These are phyloP conservation scores for Sinopyrophorus schimmeli DNA, from an alignment of 2,888 invertebrate genomes.

Conservation along the genomic window DNA sequence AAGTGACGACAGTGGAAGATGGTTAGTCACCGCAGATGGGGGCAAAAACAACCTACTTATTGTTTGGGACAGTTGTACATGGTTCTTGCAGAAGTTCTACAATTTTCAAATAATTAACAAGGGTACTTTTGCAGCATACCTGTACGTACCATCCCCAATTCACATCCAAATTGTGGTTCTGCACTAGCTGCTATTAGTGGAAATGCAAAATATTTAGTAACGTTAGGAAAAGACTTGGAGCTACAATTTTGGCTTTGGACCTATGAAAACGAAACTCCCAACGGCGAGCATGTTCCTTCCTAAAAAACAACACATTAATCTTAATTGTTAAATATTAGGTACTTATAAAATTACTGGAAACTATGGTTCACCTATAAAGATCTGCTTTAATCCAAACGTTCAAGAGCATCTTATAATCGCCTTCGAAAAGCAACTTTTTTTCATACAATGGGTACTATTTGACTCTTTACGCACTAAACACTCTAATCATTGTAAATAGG, in stretches of 20 bases:
- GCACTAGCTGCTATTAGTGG: conserved; percentile 58
- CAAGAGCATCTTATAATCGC: conserved; percentile 54
- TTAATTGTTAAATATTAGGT: conserved; percentile 24
- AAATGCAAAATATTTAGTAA: conserved; percentile 63
- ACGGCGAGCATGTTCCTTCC: conserved; percentile 55
- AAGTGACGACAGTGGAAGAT: conserved; percentile 58
- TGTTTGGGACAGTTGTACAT: conserved; percentile 60
- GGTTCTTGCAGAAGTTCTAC: conserved; percentile 42
- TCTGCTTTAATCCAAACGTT: conserved; percentile 52
- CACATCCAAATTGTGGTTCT: conserved; percentile 53
- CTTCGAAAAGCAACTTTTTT: conserved; percentile 50
- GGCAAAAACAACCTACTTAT: conserved; percentile 62
- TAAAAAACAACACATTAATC: not conserved
- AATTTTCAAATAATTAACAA: no score
- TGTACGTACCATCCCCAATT: conserved; percentile 59
- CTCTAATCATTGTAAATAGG: no score
- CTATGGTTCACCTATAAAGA: conserved; percentile 42
- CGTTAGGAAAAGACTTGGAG: conserved; percentile 58
- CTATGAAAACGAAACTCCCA: conserved; percentile 56
- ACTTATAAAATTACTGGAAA: conserved; percentile 24
- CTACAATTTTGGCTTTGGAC: conserved; percentile 69
- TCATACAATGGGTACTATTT: conserved; percentile 51
- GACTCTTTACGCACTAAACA: no score
- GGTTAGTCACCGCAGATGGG: conserved; percentile 64
- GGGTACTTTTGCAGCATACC: conserved; percentile 54